A percentile compares a stretch with the other conserved stretches of the same genome.
Evolutionary conservation across 2,888 invertebrate genomes (phyloP).

Genomic region (Lasioglossum calceatum): DNA sequence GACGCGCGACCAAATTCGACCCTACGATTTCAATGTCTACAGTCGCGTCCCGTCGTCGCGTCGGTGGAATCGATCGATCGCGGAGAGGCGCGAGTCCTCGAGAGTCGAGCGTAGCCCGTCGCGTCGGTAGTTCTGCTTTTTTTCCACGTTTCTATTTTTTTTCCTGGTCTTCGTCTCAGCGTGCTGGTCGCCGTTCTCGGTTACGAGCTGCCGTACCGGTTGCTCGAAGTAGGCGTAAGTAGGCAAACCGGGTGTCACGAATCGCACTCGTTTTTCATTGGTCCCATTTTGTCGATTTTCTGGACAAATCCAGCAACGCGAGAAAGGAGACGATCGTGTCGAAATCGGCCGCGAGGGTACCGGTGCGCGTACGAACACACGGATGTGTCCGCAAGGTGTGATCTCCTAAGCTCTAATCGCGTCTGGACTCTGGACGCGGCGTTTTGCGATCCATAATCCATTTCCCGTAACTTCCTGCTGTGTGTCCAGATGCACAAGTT

Average conservation of each 20-base stretch:
- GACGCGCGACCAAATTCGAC: background rate
- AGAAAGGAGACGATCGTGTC: background rate
- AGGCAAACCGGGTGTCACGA: slow-evolving; percentile 80
- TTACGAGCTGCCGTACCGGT: slow-evolving; percentile 75
- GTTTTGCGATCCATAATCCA: too few species aligned
- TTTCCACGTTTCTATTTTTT: background rate
- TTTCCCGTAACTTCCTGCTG: too few species aligned
- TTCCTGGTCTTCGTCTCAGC: background rate
- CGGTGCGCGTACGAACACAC: background rate
- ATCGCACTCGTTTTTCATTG: slow-evolving; percentile 46
- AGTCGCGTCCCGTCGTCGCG: background rate
- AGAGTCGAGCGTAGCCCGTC: background rate
- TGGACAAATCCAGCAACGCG: background rate
- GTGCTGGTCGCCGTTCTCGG: slow-evolving; percentile 61
- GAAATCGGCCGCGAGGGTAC: background rate
- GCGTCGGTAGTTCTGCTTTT: background rate
- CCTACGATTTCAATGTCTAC: background rate
- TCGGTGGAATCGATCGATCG: background rate
- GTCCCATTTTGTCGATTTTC: background rate
- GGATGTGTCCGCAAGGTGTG: too few species aligned
- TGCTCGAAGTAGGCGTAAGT: slow-evolving; percentile 80
- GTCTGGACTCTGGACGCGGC: too few species aligned
- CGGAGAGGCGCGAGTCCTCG: background rate
- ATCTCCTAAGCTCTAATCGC: too few species aligned
- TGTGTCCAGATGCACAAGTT: too few species aligned